These are phyloP conservation scores for Camelus bactrianus DNA, from an alignment of 2,113 vertebrate species.

Conservation along the genomic window DNA sequence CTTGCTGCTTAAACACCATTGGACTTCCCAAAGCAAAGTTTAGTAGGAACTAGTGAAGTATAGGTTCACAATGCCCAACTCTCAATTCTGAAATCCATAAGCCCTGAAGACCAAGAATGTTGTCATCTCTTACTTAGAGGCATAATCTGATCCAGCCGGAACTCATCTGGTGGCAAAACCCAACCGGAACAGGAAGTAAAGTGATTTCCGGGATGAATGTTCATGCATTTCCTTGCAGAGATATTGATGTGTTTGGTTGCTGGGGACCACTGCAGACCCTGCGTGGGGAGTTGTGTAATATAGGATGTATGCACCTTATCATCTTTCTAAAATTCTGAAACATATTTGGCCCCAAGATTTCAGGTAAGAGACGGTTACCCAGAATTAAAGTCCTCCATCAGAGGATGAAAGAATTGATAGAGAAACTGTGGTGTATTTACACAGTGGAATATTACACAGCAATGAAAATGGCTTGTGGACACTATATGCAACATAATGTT, in stretches of 20 bases:
- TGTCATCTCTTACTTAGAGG: not conserved
- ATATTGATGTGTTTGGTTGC: not conserved
- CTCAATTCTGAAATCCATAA: not conserved
- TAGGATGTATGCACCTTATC: fast-evolving
- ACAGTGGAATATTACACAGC: constrained; percentile 34
- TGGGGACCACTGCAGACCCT: not conserved
- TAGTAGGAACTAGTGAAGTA: not conserved
- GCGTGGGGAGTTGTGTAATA: not conserved
- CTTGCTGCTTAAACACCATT: not conserved
- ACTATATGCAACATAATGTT: no score
- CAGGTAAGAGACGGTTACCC: not conserved
- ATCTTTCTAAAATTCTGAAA: not conserved
- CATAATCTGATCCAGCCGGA: no score
- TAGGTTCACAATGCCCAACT: not conserved
- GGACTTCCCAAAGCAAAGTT: constrained; percentile 16
- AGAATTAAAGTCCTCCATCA: not conserved
- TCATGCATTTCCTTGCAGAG: not conserved
- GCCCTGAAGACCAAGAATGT: not conserved
- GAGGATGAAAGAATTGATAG: not conserved
- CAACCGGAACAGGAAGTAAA: not conserved
- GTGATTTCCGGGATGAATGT: not conserved
- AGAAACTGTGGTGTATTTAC: not conserved
- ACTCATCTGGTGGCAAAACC: not conserved
- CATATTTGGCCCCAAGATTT: not conserved
- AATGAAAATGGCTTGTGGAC: not conserved